Evolutionary conservation across 2,113 vertebrate genomes (phyloP).

Genomic region (Gopherus flavomarginatus): DNA sequence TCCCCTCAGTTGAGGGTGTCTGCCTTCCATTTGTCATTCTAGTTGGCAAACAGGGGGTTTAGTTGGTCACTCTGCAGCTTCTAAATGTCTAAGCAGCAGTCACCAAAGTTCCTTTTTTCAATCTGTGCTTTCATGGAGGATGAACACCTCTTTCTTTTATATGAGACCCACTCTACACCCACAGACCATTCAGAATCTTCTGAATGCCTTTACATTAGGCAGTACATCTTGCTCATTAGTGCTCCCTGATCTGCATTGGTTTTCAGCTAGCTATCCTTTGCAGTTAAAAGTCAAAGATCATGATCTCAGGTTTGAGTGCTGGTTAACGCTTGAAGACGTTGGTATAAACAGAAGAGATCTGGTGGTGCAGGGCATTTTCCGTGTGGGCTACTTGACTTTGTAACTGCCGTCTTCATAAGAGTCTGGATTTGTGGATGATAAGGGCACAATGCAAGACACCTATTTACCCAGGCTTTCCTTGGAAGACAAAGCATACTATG

Average conservation of each 20-base stretch:
- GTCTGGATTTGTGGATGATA: not conserved
- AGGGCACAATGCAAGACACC: not conserved
- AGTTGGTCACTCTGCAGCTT: not conserved
- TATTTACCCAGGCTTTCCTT: conserved; percentile 1
- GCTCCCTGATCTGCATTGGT: not conserved
- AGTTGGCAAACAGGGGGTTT: not conserved
- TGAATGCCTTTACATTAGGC: not conserved
- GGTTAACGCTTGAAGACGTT: not conserved
- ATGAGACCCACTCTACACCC: not conserved
- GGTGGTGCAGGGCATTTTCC: not conserved
- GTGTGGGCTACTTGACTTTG: not conserved
- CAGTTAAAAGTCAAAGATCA: not conserved
- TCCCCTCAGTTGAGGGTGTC: not conserved
- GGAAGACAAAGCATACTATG: not conserved
- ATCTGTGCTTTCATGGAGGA: not conserved
- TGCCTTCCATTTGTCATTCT: not conserved
- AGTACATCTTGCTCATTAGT: not conserved
- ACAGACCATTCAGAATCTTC: not conserved
- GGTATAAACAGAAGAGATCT: not conserved
- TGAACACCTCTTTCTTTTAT: not conserved
- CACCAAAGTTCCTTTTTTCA: not conserved
- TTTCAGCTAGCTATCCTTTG: not conserved
- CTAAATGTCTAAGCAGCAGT: fast-evolving
- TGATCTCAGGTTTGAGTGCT: not conserved
- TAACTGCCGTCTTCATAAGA: not conserved